Evolutionary conservation across 2,113 vertebrate species (phyloP).

Genomic region (Mesembrinibis cayennensis): DNA sequence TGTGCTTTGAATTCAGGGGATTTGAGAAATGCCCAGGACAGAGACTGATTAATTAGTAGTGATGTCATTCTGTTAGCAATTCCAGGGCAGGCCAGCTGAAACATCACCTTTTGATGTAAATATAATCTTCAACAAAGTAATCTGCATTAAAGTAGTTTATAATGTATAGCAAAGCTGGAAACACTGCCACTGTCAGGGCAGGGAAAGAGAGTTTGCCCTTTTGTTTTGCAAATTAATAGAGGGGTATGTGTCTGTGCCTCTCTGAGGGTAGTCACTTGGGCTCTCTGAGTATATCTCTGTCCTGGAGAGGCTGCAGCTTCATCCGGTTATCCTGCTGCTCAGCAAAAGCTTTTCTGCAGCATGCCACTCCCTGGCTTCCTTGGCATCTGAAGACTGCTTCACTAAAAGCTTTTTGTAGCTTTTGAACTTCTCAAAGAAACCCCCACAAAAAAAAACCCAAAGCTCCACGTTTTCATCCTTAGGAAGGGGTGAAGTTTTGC

Average conservation of each 20-base stretch:
- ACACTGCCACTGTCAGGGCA: not conserved
- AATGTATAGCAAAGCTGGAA: not conserved
- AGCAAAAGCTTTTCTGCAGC: not conserved
- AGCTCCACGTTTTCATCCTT: not conserved
- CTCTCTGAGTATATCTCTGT: not conserved
- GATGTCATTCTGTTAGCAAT: not conserved
- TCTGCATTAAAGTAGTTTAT: not conserved
- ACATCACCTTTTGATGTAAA: not conserved
- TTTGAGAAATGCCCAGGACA: not conserved
- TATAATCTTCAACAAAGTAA: not conserved
- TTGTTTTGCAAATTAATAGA: not conserved
- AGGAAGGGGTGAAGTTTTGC: not conserved
- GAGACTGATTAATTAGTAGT: constrained; percentile 25
- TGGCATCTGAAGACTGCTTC: not conserved
- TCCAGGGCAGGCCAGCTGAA: not conserved
- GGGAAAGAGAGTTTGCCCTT: not conserved
- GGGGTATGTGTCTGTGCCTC: not conserved
- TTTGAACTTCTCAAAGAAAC: not conserved
- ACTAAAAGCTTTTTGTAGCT: not conserved
- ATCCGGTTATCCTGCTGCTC: not conserved
- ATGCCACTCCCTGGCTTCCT: not conserved
- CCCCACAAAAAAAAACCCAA: not conserved
- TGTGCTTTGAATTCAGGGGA: not conserved
- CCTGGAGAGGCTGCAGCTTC: not conserved
- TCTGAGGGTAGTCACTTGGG: not conserved